Evolutionary conservation across 2,113 vertebrate species (phyloP).

Genomic region (Scalopus aquaticus): DNA sequence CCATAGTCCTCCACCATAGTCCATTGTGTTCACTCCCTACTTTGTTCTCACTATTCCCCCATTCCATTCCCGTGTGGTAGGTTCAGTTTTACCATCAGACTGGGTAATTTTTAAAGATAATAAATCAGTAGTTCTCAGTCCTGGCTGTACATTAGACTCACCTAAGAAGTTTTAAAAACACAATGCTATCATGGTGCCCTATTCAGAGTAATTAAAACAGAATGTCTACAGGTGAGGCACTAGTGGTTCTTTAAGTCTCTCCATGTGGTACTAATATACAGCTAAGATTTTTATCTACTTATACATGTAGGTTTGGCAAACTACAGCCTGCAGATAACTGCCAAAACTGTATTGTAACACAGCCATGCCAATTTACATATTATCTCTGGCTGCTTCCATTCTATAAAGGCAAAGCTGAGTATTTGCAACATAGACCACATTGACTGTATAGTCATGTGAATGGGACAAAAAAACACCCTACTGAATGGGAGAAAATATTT

Average conservation of each 20-base stretch:
- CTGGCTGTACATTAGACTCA: background rate
- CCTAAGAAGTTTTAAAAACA: background rate
- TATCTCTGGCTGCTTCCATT: background rate
- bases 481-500: no score
- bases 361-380: background rate
- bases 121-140: background rate
- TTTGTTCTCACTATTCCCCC: no score
- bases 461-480: no score
- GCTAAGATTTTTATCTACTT: background rate
- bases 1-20: no score
- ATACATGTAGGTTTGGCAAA: background rate
- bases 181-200: background rate
- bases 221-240: background rate
- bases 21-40: no score
- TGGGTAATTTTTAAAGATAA: constrained; percentile 40
- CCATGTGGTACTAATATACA: background rate
- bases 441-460: background rate
- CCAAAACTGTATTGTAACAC: background rate
- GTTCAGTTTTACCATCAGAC: no score
- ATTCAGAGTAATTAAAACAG: background rate
- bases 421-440: background rate
- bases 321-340: background rate
- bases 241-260: background rate
- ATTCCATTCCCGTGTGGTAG: no score
- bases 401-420: background rate